phyloP scores from a whole-genome alignment of 2,888 invertebrate species.

The Cantharis flavilabris region DNA sequence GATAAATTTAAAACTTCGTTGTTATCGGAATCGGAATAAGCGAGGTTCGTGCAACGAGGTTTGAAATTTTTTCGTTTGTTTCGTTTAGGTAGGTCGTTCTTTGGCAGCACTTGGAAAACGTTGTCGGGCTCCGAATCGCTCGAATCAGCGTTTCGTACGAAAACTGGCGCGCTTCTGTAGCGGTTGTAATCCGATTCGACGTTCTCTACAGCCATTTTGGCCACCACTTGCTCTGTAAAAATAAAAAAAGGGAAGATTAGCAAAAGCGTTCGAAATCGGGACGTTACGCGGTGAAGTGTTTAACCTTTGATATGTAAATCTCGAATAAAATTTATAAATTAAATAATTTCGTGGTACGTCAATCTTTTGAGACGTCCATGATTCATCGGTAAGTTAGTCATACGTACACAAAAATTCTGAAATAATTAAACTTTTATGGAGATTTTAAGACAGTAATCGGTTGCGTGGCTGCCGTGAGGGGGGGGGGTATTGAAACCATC shows the following conservation, averaged over 20 bases:
- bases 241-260: not conserved
- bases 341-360: not conserved
- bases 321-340: not conserved
- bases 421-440: slow-evolving; percentile 6
- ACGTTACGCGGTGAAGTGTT: not conserved
- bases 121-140: slow-evolving; percentile 60
- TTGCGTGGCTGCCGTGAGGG: not conserved
- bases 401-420: not conserved
- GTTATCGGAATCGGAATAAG: slow-evolving; percentile 57
- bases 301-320: not conserved
- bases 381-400: not conserved
- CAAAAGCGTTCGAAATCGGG: not conserved
- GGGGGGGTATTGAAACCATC: not conserved
- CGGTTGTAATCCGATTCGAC: slow-evolving; percentile 47
- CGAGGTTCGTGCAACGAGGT: slow-evolving; percentile 70
- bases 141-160: slow-evolving; percentile 42
- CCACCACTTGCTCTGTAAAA: slow-evolving; percentile 50
- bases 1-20: slow-evolving; percentile 39
- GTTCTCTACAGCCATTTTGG: slow-evolving; percentile 50
- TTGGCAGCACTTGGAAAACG: slow-evolving; percentile 46
- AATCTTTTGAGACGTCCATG: not conserved
- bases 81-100: slow-evolving; percentile 64
- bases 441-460: slow-evolving; percentile 16
- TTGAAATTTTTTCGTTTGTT: slow-evolving; percentile 81
- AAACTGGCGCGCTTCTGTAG: slow-evolving; percentile 36